Evolutionary conservation across 2,888 invertebrate genomes (phyloP).

Genomic region (Tricholauxania praeusta): DNA sequence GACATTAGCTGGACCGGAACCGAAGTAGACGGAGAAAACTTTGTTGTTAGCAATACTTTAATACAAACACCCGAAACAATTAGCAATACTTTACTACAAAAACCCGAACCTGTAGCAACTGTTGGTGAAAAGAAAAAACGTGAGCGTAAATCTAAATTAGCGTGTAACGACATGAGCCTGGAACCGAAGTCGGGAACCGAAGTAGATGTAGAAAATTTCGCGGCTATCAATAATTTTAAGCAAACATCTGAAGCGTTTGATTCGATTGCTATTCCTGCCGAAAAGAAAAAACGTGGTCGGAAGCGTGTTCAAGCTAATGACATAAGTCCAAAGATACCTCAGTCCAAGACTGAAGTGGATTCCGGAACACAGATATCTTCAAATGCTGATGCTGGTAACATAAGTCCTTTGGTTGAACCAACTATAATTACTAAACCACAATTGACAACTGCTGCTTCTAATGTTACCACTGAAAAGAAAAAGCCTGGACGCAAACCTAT

Average conservation of each 20-base stretch:
- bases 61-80: neutral
- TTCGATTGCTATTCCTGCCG: neutral
- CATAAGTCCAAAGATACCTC: neutral
- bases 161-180: too few species aligned
- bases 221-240: too few species aligned
- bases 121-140: constrained; percentile 15
- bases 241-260: too few species aligned
- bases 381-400: constrained; percentile 6
- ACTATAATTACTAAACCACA: neutral
- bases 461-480: neutral
- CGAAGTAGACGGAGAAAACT: too few species aligned
- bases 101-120: neutral
- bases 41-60: too few species aligned
- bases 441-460: neutral
- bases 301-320: neutral
- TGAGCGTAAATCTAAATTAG: neutral
- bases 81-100: neutral
- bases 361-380: neutral
- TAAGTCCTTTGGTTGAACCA: neutral
- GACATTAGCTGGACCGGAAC: too few species aligned
- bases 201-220: too few species aligned
- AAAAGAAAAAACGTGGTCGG: constrained; percentile 22
- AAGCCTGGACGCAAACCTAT: constrained; percentile 12
- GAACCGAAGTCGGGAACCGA: too few species aligned
- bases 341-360: constrained; percentile 8